Conservation (phyloP, 1,140 invertebrate genomes). For the Magallana gigas region DNA sequence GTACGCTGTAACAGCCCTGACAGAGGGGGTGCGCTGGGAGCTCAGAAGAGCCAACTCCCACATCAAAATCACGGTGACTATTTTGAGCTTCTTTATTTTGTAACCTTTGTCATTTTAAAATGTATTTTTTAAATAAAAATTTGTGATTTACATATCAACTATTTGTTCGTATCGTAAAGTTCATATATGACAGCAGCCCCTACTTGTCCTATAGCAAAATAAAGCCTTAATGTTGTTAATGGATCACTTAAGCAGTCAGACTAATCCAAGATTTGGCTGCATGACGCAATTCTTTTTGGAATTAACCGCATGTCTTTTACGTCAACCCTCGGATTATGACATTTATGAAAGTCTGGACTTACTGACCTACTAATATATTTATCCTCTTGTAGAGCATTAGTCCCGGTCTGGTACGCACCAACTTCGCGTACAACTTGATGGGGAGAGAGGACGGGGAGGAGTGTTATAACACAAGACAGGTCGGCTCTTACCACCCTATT, state of each 20-base stretch:
- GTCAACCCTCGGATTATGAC: too few relatives aligned
- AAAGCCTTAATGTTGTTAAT: too few relatives aligned
- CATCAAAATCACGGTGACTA: constrained; percentile 82
- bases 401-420: constrained; percentile 57
- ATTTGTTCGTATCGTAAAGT: too few relatives aligned
- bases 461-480: constrained; percentile 53
- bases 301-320: too few relatives aligned
- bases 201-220: too few relatives aligned
- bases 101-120: not conserved
- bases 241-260: too few relatives aligned
- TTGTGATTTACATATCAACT: not conserved
- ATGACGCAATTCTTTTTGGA: too few relatives aligned
- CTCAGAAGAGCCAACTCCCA: constrained; percentile 81
- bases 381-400: constrained; percentile 51
- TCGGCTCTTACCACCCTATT: not conserved
- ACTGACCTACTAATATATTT: too few relatives aligned
- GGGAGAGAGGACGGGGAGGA: constrained; percentile 48
- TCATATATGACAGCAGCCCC: too few relatives aligned
- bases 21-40: constrained; percentile 84
- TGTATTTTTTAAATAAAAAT: too few relatives aligned
- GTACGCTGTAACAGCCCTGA: constrained; percentile 85
- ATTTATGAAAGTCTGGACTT: too few relatives aligned
- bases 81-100: not conserved
- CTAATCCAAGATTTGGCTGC: too few relatives aligned
- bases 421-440: constrained; percentile 55